Evolutionary conservation across 2,797 vertebrate species (phyloP), one percentile per base, ranked within the genome.

Genomic region (Rhinella marina): DNA sequence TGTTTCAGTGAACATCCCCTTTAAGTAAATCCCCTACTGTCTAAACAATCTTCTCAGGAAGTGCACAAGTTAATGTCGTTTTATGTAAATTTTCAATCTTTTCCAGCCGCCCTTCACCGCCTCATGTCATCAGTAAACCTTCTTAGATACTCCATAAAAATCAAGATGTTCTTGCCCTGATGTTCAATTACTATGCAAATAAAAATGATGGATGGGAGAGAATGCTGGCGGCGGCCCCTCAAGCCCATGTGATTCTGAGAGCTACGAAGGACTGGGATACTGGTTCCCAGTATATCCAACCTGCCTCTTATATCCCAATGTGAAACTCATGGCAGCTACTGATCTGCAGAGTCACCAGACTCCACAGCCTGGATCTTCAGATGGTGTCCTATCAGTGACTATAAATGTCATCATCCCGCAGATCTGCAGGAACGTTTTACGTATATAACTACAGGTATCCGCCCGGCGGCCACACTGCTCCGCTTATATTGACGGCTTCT

Each of bases 171-270:
- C 50, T 81, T 48, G 59, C 79, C 79, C 59, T 61, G 64, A 23
- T 48, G 14, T 16, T 66, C 81, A 68, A 68, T 68, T 82, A 82
- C 57, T 23, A 48, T 21, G 8, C 32, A 16, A 13, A 21, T 80
- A 59, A 32, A 59, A 80, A 62, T 81, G 76, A 57, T 79, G 41
- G 56, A 81, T 81, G 23, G 6, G 27, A 61, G 56, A 81, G 48
- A 11, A 29, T 57, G 57, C 59, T 23, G 19, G 57, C 12, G 7
- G 62, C n/a, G 29, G 50, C 41, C 23, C 62, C 50, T 29, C 16
- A 6, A 66, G 61, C 32, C 23, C 7, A 12, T 50, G 13, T 10
- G 2, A 50, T 66, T 82, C 48, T 16, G 54, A 19, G 25, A 27
- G 41, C 41, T 27, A 66, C 23, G 25, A 23, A 52, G 23, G 32